phyloP scores from a whole-genome alignment of 2,888 invertebrate species.

The Litoditis marina region DNA sequence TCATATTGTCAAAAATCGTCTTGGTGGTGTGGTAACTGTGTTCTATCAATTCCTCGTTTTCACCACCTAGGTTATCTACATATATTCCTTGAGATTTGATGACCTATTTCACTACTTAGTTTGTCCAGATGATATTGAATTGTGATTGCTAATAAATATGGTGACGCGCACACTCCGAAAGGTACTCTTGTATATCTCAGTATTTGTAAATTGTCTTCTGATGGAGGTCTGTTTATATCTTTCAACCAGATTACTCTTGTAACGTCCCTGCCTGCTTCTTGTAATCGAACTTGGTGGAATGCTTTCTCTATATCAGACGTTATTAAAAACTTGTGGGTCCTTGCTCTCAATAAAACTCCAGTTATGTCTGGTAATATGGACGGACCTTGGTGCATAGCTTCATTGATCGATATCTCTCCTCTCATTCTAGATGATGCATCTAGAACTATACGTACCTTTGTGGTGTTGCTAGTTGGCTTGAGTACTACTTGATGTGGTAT shows the following conservation, averaged over 20 bases:
- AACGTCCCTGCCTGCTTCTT: conserved; percentile 14
- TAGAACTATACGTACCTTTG: conserved; percentile 16
- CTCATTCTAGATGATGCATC: conserved; percentile 5
- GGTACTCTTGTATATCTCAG: conserved; percentile 12
- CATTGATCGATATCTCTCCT: conserved; percentile 5
- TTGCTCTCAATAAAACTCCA: conserved; percentile 12
- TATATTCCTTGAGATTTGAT: background rate
- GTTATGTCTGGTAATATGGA: conserved; percentile 11
- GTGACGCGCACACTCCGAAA: conserved; percentile 4
- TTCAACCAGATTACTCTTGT: conserved; percentile 9
- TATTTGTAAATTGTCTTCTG: conserved; percentile 1
- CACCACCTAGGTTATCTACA: background rate
- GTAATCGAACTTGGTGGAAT: conserved; percentile 13
- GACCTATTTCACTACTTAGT: background rate
- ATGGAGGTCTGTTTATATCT: background rate
- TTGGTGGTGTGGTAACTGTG: background rate
- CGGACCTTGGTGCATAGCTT: conserved; percentile 7
- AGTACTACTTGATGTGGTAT: conserved; percentile 17
- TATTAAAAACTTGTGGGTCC: conserved; percentile 13
- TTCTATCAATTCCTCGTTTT: background rate
- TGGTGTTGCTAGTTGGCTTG: conserved; percentile 5
- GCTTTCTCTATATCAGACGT: conserved; percentile 17
- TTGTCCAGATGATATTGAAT: background rate
- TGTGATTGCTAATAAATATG: background rate
- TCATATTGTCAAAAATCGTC: background rate